These are phyloP conservation scores for Therioaphis trifolii DNA, from an alignment of 2,888 invertebrate genomes.

Conservation along the genomic window DNA sequence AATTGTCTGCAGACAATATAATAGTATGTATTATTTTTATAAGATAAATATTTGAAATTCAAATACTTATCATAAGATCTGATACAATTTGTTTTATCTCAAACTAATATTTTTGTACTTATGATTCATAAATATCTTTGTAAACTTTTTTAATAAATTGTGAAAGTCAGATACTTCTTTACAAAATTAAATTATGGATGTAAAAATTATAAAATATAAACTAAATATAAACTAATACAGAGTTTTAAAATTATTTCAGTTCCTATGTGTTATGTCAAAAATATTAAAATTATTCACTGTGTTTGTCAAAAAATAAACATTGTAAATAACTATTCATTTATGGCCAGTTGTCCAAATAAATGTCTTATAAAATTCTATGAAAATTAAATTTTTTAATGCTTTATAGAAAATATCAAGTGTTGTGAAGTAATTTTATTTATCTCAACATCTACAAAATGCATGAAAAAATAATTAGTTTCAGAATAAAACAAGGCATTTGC, in stretches of 20 bases:
- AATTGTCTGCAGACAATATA: neutral
- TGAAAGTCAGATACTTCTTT: neutral
- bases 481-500: no score
- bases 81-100: neutral
- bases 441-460: no score
- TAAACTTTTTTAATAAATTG: constrained; percentile 8
- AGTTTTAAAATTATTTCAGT: neutral
- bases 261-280: no score
- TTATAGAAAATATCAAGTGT: no score
- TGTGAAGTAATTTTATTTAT: no score
- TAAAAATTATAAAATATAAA: constrained; percentile 24
- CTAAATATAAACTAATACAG: neutral
- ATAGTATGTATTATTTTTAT: neutral
- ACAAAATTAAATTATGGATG: neutral
- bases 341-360: no score
- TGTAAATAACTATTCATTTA: no score
- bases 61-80: neutral
- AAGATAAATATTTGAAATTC: neutral
- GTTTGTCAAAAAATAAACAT: no score
- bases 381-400: no score
- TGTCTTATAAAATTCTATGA: no score
- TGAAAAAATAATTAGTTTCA: no score
- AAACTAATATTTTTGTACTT: neutral
- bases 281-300: no score
- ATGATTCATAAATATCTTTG: neutral